Evolutionary conservation across 2,888 invertebrate genomes (phyloP).

Genomic region (Lasioglossum vierecki): DNA sequence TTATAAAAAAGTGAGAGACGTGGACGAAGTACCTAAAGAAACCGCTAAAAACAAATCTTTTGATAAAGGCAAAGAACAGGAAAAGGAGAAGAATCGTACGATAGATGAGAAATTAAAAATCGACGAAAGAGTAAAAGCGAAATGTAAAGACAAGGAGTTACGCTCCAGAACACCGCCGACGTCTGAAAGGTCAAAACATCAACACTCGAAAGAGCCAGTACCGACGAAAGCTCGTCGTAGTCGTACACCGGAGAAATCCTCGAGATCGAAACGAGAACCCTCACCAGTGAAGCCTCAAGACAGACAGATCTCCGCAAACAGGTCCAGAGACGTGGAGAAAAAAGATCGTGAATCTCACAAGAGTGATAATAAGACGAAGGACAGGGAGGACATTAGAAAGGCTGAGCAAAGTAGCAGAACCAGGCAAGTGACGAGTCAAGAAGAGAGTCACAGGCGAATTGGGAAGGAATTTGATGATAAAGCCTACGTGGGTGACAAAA

Average conservation of each 20-base stretch:
- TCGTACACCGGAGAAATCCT: slow-evolving; percentile 79
- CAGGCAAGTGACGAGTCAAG: slow-evolving; percentile 69
- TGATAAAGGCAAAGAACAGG: slow-evolving; percentile 78
- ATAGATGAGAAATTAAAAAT: slow-evolving; percentile 75
- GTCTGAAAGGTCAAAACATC: slow-evolving; percentile 77
- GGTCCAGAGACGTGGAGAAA: slow-evolving; percentile 76
- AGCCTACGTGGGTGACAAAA: slow-evolving; percentile 84
- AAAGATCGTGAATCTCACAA: slow-evolving; percentile 80
- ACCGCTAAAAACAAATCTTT: slow-evolving; percentile 67
- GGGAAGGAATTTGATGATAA: slow-evolving; percentile 78
- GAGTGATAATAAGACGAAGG: slow-evolving; percentile 78
- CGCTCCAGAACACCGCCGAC: slow-evolving; percentile 80
- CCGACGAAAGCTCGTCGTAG: slow-evolving; percentile 76
- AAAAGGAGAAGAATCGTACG: slow-evolving; percentile 74
- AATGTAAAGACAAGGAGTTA: slow-evolving; percentile 81
- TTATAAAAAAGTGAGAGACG: slow-evolving; percentile 68
- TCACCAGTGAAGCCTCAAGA: slow-evolving; percentile 76
- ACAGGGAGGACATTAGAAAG: slow-evolving; percentile 70
- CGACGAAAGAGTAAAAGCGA: slow-evolving; percentile 78
- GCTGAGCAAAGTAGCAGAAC: slow-evolving; percentile 68
- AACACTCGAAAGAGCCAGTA: slow-evolving; percentile 73
- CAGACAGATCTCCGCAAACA: slow-evolving; percentile 67
- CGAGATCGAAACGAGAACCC: slow-evolving; percentile 75
- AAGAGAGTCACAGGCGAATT: slow-evolving; percentile 83
- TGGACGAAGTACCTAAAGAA: slow-evolving; percentile 72